Conservation (phyloP, 1,140 invertebrate species). For the Listronotus bonariensis region DNA sequence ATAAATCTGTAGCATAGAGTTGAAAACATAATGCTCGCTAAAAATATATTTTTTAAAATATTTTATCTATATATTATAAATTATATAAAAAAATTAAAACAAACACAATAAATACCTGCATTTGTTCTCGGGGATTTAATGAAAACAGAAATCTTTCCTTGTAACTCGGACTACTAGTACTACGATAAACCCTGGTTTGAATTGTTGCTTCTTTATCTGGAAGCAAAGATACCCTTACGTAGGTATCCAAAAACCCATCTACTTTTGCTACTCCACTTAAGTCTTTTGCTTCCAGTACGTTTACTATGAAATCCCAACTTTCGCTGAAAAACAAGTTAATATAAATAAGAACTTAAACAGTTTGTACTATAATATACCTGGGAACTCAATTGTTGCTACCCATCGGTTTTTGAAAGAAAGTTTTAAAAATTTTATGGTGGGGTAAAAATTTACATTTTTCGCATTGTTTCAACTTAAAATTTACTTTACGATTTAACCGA, state of each 20-base stretch:
- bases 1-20: conserved; percentile 66
- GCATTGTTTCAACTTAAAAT: too few species aligned
- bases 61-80: too few species aligned
- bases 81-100: too few species aligned
- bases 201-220: conserved; percentile 73
- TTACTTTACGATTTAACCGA: too few species aligned
- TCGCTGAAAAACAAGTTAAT: conserved; percentile 62
- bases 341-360: too few species aligned
- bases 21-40: conserved; percentile 63
- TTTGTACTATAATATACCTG: too few species aligned
- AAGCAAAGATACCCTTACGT: conserved; percentile 75
- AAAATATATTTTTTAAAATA: not conserved
- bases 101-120: conserved; percentile 19
- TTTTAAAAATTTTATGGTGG: too few species aligned
- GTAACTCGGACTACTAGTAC: conserved; percentile 70
- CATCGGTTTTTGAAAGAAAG: too few species aligned
- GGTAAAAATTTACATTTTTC: too few species aligned
- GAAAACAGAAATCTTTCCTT: conserved; percentile 77
- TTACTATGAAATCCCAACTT: conserved; percentile 72
- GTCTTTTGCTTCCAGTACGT: conserved; percentile 76
- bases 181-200: conserved; percentile 74
- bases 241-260: conserved; percentile 70
- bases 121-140: conserved; percentile 60
- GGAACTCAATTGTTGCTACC: too few species aligned
- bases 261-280: conserved; percentile 65